Conservation (phyloP, 2,113 vertebrate species). For the Meriones unguiculatus region DNA sequence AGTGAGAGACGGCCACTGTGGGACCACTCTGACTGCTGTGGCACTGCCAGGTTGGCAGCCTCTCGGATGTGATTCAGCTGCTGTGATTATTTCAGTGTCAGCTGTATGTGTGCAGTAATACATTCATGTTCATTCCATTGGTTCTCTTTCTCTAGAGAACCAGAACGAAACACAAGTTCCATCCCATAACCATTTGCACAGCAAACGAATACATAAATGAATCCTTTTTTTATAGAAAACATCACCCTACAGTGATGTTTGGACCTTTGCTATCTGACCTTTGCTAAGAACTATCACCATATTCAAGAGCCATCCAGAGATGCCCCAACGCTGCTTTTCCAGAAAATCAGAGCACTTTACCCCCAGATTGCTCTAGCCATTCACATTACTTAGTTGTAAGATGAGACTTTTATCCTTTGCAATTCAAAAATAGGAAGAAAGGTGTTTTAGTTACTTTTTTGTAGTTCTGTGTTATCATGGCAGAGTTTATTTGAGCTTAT, state of each 20-base stretch:
- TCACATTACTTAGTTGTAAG: neutral
- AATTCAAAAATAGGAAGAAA: neutral
- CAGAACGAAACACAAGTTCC: no score
- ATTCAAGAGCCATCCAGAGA: neutral
- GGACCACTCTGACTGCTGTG: neutral
- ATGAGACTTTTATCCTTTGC: neutral
- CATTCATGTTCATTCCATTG: neutral
- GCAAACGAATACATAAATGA: neutral
- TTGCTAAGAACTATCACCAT: neutral
- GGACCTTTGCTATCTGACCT: neutral
- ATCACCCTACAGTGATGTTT: neutral
- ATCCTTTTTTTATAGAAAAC: neutral
- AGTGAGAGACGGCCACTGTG: neutral
- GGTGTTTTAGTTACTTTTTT: neutral
- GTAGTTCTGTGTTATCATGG: neutral
- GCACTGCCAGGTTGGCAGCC: neutral
- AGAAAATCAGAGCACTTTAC: neutral
- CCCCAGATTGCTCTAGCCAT: neutral
- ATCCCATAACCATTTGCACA: neutral
- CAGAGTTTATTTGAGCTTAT: neutral
- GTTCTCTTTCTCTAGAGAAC: neutral
- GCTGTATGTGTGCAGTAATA: neutral
- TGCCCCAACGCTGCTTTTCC: neutral
- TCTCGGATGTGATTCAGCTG: neutral
- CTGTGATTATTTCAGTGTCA: neutral